A percentile compares a stretch with the other conserved stretches of the same genome.
These are phyloP conservation scores for Malacosoma neustria DNA, from an alignment of 2,888 invertebrate genomes.

Conservation along the genomic window DNA sequence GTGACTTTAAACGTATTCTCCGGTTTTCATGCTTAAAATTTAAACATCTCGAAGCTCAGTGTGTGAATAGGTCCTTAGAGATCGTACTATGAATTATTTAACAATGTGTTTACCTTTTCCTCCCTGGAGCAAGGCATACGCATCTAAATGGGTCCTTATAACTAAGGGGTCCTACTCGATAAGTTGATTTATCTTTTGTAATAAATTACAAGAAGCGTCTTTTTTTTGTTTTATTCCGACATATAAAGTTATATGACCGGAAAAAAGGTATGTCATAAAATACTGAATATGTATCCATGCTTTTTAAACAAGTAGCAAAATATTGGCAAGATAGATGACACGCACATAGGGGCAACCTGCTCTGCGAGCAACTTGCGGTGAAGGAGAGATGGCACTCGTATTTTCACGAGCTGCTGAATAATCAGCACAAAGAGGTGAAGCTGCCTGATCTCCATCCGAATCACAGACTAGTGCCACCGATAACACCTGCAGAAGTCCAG, in stretches of 20 bases:
- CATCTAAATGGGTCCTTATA: conserved; percentile 16
- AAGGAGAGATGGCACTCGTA: no score
- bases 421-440: no score
- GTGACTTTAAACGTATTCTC: no score
- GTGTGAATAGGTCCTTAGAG: background rate
- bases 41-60: background rate
- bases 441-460: no score
- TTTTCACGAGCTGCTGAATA: no score
- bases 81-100: conserved; percentile 34
- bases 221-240: background rate
- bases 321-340: background rate
- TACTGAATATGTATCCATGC: no score
- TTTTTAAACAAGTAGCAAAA: no score
- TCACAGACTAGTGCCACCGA: no score
- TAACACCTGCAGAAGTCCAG: no score
- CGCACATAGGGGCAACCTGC: no score
- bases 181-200: conserved; percentile 14
- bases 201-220: conserved; percentile 12
- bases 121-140: conserved; percentile 8
- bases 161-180: conserved; percentile 16
- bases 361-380: no score
- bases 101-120: conserved; percentile 8
- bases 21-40: no score
- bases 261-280: background rate
- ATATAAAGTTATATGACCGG: background rate